A percentile compares a stretch with the other conserved stretches of the same genome.
phyloP scores from a whole-genome alignment of 2,888 invertebrate species.

The Argyresthia albistria region DNA sequence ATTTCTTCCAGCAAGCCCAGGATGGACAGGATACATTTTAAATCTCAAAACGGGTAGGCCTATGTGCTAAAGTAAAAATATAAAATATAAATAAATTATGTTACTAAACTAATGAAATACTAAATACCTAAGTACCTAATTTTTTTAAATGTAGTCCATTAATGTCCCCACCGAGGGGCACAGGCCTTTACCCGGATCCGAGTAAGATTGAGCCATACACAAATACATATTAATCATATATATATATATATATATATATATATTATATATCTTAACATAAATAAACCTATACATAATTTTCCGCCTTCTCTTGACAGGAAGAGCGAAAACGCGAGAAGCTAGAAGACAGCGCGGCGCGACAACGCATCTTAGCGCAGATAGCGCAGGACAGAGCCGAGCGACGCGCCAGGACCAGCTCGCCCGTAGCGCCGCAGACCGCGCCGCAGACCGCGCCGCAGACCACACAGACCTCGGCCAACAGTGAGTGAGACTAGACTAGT shows the following conservation, averaged over 20 bases:
- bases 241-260: not conserved
- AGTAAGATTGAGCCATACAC: too few species aligned
- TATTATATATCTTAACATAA: not conserved
- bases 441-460: conserved; percentile 2
- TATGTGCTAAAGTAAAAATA: too few species aligned
- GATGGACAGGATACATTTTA: too few species aligned
- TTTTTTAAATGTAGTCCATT: too few species aligned
- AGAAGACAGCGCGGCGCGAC: conserved; percentile 81
- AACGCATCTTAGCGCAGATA: conserved; percentile 86
- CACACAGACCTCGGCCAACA: conserved; percentile 12
- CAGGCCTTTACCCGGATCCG: too few species aligned
- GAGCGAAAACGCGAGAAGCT: conserved; percentile 83
- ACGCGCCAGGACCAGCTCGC: conserved; percentile 39
- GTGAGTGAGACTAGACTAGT: conserved; percentile 16
- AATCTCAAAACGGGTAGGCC: too few species aligned
- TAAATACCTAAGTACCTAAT: too few species aligned
- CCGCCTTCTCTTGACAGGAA: conserved; percentile 42
- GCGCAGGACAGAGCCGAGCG: conserved; percentile 86
- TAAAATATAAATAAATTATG: too few species aligned
- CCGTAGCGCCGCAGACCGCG: conserved; percentile 12
- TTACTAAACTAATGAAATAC: too few species aligned
- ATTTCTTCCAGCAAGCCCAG: too few species aligned
- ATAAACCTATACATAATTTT: not conserved
- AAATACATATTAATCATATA: too few species aligned
- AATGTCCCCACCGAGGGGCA: too few species aligned